Evolutionary conservation across 2,888 invertebrate species (phyloP), one percentile per base, ranked within the genome.

Genomic region (Herminia tarsipennalis): DNA sequence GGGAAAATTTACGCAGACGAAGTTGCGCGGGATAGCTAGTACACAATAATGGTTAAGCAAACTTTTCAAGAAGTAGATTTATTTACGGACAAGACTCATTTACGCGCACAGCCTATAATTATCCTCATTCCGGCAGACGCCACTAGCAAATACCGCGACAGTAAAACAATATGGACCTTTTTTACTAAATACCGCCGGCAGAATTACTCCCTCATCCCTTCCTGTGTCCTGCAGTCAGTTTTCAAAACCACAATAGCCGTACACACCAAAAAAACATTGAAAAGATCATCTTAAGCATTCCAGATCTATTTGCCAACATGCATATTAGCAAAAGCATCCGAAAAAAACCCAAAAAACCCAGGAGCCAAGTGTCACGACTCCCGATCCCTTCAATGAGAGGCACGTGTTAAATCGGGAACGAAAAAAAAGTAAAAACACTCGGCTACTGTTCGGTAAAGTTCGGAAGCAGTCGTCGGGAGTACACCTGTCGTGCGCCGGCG

Each of bases 361-460:
- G 56, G 59, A 67, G 61, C 65, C 66, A 69, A 73, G 70, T 64
- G 68, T 72, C 72, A 68, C 59, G 73, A 59, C 63, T 71, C 70
- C 60, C 56, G 69, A 62, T 64, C 61, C 40, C 75, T 78, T n/a
- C 76, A 81, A 81, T 83, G 80, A 72, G 81, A 70, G 81, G 65
- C 61, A 54, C 58, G 62, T 75, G 80, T 76, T 78, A 83, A 78
- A 76, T 67, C 70, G 70, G 78, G 59, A 67, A 36, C 53, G 62
- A 44, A 30, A 73, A 78, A 78, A 79, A 78, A 56, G 16, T 62
- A 73, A 65, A 67, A 55, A 61, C 59, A 2, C 37, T 49, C 57
- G 47, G 45, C 36, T 65, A 53, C 70, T 68, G 58, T 63, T 58
- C 66, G 73, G 58, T 57, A 65, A 50, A 34, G 49, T 54, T 50